Percentiles rank a stretch among this genome's conserved stretches.
phyloP scores from a whole-genome alignment of 2,888 invertebrate genomes.

The Mesoligia furuncula region DNA sequence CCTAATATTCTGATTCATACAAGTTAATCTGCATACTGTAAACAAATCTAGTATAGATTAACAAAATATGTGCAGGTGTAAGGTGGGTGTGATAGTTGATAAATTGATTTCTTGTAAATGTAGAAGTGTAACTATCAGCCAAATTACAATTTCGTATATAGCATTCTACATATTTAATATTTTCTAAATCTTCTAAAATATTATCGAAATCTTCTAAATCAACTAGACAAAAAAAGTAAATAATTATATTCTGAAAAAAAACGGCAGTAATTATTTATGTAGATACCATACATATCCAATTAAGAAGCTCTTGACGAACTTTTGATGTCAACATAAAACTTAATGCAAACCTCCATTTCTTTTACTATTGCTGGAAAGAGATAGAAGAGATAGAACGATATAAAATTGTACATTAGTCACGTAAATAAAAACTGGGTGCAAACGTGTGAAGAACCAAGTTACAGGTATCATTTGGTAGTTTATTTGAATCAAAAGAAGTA shows the following conservation, averaged over 20 bases:
- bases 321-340: no score
- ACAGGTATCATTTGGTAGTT: constrained; percentile 5
- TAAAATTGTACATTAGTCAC: constrained; percentile 35
- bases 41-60: neutral
- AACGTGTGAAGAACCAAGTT: constrained; percentile 7
- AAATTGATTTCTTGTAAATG: neutral
- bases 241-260: neutral
- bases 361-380: constrained; percentile 36
- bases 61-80: neutral
- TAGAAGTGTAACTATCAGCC: neutral
- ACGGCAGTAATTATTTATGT: constrained; percentile 16
- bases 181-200: neutral
- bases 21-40: neutral
- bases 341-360: no score
- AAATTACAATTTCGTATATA: neutral
- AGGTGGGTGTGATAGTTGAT: neutral
- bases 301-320: constrained; percentile 41
- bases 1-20: neutral
- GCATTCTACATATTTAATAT: neutral
- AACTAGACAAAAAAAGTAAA: neutral
- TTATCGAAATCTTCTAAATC: neutral
- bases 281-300: neutral
- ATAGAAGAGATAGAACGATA: constrained; percentile 34
- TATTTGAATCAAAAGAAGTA: constrained; percentile 3
- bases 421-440: constrained; percentile 22